These are phyloP conservation scores for Chaetodon trifascialis DNA, from an alignment of 2,113 vertebrate genomes.

Conservation along the genomic window DNA sequence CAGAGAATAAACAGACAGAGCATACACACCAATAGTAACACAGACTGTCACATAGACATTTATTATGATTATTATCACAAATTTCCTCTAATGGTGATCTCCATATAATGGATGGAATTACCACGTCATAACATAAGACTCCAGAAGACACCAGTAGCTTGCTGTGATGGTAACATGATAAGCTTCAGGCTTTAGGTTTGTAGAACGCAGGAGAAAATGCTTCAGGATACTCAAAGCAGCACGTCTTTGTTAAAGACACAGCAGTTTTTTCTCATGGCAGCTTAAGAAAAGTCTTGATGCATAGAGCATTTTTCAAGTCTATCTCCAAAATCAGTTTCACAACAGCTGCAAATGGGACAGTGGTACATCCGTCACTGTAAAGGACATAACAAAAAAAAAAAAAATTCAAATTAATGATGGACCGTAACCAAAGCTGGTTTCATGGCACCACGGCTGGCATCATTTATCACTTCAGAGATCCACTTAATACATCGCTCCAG, in stretches of 20 bases:
- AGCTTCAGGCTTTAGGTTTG: slow-evolving; percentile 25
- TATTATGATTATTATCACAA: slow-evolving; percentile 25
- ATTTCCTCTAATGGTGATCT: slow-evolving; percentile 32
- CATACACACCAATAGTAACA: neutral
- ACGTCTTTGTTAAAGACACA: slow-evolving; percentile 52
- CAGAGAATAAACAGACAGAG: neutral
- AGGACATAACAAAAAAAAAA: slow-evolving; percentile 62
- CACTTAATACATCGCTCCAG: slow-evolving; percentile 19
- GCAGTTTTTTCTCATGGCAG: slow-evolving; percentile 60
- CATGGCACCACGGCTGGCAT: slow-evolving; percentile 55
- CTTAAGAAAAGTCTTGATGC: slow-evolving; percentile 59
- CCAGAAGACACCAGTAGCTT: slow-evolving; percentile 25
- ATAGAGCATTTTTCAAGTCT: slow-evolving; percentile 63
- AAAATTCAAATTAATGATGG: slow-evolving; percentile 66
- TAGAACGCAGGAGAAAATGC: slow-evolving; percentile 6
- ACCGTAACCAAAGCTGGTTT: slow-evolving; percentile 75
- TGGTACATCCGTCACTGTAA: slow-evolving; percentile 68
- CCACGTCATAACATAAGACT: slow-evolving; percentile 23
- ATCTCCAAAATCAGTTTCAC: slow-evolving; percentile 57
- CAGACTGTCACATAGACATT: slow-evolving; percentile 14
- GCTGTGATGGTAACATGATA: slow-evolving; percentile 28
- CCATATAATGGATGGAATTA: slow-evolving; percentile 41
- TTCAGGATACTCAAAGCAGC: slow-evolving; percentile 36
- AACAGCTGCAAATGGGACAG: slow-evolving; percentile 72
- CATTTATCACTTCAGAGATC: slow-evolving; percentile 68